phyloP scores from a whole-genome alignment of 2,888 invertebrate genomes.

The Drosophila planitibia region DNA sequence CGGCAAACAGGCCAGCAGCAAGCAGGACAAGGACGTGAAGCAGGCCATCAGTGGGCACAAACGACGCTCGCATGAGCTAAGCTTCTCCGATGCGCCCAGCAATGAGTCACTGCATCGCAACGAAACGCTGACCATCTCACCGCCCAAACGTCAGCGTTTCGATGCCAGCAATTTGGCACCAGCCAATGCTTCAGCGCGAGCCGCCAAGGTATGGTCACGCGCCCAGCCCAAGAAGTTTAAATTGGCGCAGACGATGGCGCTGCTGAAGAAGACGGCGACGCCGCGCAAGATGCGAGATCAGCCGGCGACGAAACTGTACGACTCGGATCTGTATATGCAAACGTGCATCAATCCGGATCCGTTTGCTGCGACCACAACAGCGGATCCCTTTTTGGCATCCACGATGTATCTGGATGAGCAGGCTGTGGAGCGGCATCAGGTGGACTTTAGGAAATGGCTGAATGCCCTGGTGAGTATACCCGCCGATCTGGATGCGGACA shows the following conservation, averaged over 20 bases:
- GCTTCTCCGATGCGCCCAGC: slow-evolving; percentile 67
- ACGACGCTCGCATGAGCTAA: slow-evolving; percentile 73
- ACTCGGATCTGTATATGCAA: slow-evolving; percentile 84
- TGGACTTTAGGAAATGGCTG: slow-evolving; percentile 91
- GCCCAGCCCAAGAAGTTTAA: slow-evolving; percentile 77
- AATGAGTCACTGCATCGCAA: slow-evolving; percentile 61
- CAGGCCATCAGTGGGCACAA: slow-evolving; percentile 40
- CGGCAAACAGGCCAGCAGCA: slow-evolving; percentile 61
- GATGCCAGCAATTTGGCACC: slow-evolving; percentile 59
- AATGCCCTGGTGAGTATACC: slow-evolving; percentile 92
- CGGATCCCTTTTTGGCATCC: slow-evolving; percentile 89
- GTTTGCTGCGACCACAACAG: slow-evolving; percentile 87
- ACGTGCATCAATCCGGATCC: slow-evolving; percentile 86
- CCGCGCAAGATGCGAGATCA: slow-evolving; percentile 72
- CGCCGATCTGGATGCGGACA: slow-evolving; percentile 89
- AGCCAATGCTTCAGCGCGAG: slow-evolving; percentile 54
- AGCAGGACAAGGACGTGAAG: slow-evolving; percentile 3
- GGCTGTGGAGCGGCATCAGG: slow-evolving; percentile 89
- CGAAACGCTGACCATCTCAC: slow-evolving; percentile 72
- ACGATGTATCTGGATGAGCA: slow-evolving; percentile 89
- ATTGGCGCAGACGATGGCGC: slow-evolving; percentile 69
- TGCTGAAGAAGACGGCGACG: slow-evolving; percentile 79
- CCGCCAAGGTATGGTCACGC: slow-evolving; percentile 71
- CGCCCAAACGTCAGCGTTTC: slow-evolving; percentile 82
- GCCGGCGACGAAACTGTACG: slow-evolving; percentile 79